Evolutionary conservation across 2,113 vertebrate species (phyloP), one percentile per base, ranked within the genome.

Genomic region (Amphiprion percula): DNA sequence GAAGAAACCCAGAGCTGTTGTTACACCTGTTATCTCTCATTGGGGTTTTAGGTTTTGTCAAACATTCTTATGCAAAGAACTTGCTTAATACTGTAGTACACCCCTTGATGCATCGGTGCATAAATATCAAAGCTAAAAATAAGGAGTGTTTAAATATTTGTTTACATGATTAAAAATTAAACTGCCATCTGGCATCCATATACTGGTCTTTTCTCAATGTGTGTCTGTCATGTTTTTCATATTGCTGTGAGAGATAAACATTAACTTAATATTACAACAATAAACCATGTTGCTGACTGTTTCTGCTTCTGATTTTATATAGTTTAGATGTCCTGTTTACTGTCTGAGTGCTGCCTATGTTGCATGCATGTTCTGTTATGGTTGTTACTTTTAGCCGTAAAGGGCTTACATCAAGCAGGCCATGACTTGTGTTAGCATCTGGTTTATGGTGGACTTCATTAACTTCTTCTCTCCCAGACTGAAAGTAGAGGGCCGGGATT

Each of bases 401-500:
- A 12, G 41, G 12, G 2, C 41, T 44, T 15, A 2, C 41, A 15
- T 44, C 14, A 15, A 44, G 41, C 41, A 44, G 41, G 33, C 33
- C 9, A 37, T 37, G 39, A 28, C 41, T 41, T 33, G 47, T 44
- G 24, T 66, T 62, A 16, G 4, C 21, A 21, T 58, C 24, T 65
- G 16, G 59, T 15, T 79, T 23, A 12, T 21, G 0, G 10, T 60
- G 54, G 47, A 50, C 46, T 55, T 82, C 10, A 14, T 69, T 64
- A 59, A 28, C 12, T 60, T 81, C 67, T 53, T 54, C n/a, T 26
- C 21, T 15, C n/a, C n/a, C 0, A 19, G 17, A 21, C 44, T 74
- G 3, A 79, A 53, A 83, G 17, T 11, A 65, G n/a, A 52, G 10
- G 15, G 54, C 23, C 14, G 19, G 50, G 9, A 41, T 39, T 74